Base-by-base conservation (phyloP, 2,113 vertebrate species). In the Shinisaurus crocodilurus region DNA sequence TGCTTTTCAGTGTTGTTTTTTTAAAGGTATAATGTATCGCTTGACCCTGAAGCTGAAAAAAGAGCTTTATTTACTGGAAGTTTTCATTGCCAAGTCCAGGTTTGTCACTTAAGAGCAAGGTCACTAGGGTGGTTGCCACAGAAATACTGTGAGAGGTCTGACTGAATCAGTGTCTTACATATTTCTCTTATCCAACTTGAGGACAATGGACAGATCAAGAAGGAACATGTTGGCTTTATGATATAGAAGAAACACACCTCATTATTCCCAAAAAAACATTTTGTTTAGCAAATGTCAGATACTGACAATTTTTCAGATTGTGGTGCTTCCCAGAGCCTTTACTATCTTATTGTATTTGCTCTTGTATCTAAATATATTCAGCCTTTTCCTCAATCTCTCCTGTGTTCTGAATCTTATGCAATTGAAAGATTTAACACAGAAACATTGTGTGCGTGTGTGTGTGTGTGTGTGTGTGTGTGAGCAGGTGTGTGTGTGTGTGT, bases 101-200 rank as follows among this genome's bases (percentile, higher is more conserved):
- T 20, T 23, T 3, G 63, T 0, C 29, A 92, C 69, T 63, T 25
- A 16, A 50, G 82, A 63, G 69, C 57, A 18, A 5, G 3, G 40
- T 89, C 34, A 80, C 50, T 50, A 88, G 8, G 37, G 1, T 16
- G 86, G 82, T 57, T 18, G 48, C 72, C 23, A 40, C 0, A 40
- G 75, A 87, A 79, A 10, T 32, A 1, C 75, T 67, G 29, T 90
- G 65, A 86, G 75, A 76, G 40, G 90, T 69, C 82, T 85, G 9
- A 37, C 54, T 13, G 18, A 63, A 63, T 37, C 45, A 86, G 15
- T 86, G 20, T 86, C 0, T 25, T 82, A 45, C 54, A 57, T 8
- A 9, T 57, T 82, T 34, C 50, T 57, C 79, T n/a, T 75, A 4
- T 89, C 25, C 65, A 69, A 69, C 7, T 20, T 63, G 60, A 20